Evolutionary conservation across 1,140 invertebrate species (phyloP).

Genomic region (Linepithema humile): DNA sequence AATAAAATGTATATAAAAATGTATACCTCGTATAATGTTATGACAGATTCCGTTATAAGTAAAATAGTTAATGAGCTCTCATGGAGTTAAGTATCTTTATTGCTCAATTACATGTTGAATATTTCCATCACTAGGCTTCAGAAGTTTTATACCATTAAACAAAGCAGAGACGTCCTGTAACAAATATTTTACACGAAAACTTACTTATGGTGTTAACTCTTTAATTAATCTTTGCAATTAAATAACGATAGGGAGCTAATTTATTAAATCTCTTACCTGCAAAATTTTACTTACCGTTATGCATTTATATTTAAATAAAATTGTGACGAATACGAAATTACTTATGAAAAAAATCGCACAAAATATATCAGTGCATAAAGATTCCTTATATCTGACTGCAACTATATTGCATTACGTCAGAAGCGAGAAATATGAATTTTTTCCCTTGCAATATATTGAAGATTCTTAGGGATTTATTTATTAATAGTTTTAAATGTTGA

Average conservation of each 20-base stretch:
- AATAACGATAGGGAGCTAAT: not conserved
- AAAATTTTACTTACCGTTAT: constrained; percentile 45
- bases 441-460: too few species aligned
- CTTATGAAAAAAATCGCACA: not conserved
- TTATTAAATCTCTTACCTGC: constrained; percentile 18
- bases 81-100: not conserved
- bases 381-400: too few species aligned
- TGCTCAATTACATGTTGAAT: constrained; percentile 20
- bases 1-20: not conserved
- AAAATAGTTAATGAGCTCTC: not conserved
- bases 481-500: too few species aligned
- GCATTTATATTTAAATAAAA: not conserved
- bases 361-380: not conserved
- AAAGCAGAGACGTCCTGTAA: constrained; percentile 3
- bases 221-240: not conserved
- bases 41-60: too few species aligned
- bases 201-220: constrained; percentile 11
- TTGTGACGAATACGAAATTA: too few species aligned
- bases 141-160: not conserved
- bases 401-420: too few species aligned
- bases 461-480: too few species aligned
- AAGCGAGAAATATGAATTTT: too few species aligned
- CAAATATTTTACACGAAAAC: not conserved
- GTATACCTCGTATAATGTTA: too few species aligned
- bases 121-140: not conserved